These are phyloP conservation scores for Lordiphosa fenestrarum DNA, from an alignment of 2,888 invertebrate genomes.

Conservation along the genomic window DNA sequence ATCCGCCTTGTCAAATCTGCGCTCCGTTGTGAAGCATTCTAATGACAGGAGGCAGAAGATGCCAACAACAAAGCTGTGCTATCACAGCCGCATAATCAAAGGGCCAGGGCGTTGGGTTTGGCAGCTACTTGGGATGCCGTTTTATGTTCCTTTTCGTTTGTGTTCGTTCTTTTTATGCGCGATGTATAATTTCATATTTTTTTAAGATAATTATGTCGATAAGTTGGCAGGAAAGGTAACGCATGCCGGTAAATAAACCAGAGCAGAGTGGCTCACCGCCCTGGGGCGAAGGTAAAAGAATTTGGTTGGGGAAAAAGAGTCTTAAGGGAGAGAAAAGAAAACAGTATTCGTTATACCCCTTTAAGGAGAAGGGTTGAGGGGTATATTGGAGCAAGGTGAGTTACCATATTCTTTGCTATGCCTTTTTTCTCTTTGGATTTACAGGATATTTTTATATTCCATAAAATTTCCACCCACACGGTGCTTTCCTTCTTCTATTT, in stretches of 20 bases:
- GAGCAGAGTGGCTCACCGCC: constrained; percentile 23
- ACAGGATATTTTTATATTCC: not conserved
- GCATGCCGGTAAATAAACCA: constrained; percentile 52
- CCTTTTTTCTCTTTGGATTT: too few species aligned
- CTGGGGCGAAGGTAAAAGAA: constrained; percentile 23
- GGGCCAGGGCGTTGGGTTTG: constrained; percentile 8
- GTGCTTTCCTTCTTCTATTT: not conserved
- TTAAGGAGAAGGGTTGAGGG: too few species aligned
- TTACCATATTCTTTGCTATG: too few species aligned
- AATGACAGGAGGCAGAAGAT: constrained; percentile 59
- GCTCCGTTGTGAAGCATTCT: constrained; percentile 67
- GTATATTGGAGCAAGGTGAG: too few species aligned
- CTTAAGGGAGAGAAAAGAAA: constrained; percentile 1
- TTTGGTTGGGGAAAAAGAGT: constrained; percentile 11
- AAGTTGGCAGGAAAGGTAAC: constrained; percentile 65
- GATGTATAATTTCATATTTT: constrained; percentile 70
- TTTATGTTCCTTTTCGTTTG: constrained; percentile 27
- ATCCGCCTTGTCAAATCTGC: constrained; percentile 39
- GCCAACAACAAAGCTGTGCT: constrained; percentile 43
- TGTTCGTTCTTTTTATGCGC: constrained; percentile 39
- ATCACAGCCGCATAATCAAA: constrained; percentile 69
- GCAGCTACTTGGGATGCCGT: constrained; percentile 31
- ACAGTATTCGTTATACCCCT: not conserved
- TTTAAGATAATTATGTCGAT: constrained; percentile 75
- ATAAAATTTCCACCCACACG: not conserved